Conservation (phyloP, 2,113 vertebrate species). For the Myanophis thanlyinensis region DNA sequence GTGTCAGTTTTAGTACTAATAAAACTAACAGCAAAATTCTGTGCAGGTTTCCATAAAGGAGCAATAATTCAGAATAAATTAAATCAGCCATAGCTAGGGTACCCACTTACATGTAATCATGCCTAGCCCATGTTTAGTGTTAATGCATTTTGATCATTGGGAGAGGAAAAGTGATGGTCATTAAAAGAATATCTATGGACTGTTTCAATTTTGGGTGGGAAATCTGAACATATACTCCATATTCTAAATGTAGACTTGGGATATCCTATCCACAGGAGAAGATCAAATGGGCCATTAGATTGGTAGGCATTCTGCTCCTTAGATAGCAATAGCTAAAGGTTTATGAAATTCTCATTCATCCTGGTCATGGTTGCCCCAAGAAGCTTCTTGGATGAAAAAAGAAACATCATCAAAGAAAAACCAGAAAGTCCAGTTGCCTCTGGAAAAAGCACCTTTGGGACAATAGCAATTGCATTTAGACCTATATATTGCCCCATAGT, state of each 20-base stretch:
- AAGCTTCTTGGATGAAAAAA: too few relatives aligned
- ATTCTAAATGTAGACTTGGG: neutral
- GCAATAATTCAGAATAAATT: conserved; percentile 16
- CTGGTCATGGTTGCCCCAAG: too few relatives aligned
- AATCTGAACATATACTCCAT: neutral
- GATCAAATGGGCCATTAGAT: neutral
- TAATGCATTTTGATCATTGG: neutral
- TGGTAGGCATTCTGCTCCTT: neutral
- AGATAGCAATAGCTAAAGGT: too few relatives aligned
- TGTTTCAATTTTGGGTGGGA: neutral
- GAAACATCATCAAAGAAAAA: too few relatives aligned
- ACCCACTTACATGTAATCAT: neutral
- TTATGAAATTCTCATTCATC: too few relatives aligned
- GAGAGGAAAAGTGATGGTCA: neutral
- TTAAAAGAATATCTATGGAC: neutral
- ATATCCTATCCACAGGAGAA: neutral
- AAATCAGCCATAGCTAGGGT: neutral
- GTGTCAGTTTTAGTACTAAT: neutral
- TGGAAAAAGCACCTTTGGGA: too few relatives aligned
- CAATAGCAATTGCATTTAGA: too few relatives aligned
- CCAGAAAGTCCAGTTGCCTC: too few relatives aligned
- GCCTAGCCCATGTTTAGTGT: neutral
- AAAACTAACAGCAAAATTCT: neutral
- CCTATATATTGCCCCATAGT: too few relatives aligned
- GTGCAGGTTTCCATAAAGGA: neutral